Evolutionary conservation across 1,140 invertebrate species (phyloP), one percentile per base, ranked within the genome.

Genomic region (Drosophila sp.): DNA sequence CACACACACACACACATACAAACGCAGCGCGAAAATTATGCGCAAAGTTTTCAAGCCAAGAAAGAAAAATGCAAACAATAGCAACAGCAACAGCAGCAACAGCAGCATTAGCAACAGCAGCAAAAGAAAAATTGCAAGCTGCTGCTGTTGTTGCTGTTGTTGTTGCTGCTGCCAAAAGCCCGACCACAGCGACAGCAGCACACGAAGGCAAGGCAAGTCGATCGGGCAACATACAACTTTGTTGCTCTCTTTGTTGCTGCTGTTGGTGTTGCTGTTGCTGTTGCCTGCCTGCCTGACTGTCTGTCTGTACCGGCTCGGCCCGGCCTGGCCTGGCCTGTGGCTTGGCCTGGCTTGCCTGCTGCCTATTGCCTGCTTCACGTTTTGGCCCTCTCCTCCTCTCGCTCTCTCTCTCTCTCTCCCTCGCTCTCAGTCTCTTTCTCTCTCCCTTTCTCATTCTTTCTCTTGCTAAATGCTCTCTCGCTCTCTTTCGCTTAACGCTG

Each of bases 11-110:
- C 64, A 40, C 41, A 54, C 35, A 41, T n/a, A 50, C 25, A 32
- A n/a, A 40, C 40, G 35, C 38, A 5, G 35, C 66, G 58, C 58
- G 60, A 70, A 58, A 72, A 63, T 64, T 72, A 47, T 61, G 61
- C 68, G 50, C 67, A 25, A 70, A 33, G 27, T 60, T 76, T 66
- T 69, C 44, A 62, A 38, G 68, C 44, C 58, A 61, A 66, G 64
- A 63, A 63, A 38, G 69, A 70, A 79, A 79, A 76, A 33, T 62
- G 60, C 76, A 75, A 79, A 79, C 65, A 72, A 79, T 68, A 74
- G 55, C 67, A 47, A 54, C 38, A 66, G 35, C 47, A 65, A 44
- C 10, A 61, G 29, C 62, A 60, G 17, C 17, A 17, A 30, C 38
- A 55, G 17, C 68, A 50, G 27, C 41, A 33, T 35, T 40, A 44